phyloP scores from a whole-genome alignment of 1,140 invertebrate genomes.

The Drosophila busckii region DNA sequence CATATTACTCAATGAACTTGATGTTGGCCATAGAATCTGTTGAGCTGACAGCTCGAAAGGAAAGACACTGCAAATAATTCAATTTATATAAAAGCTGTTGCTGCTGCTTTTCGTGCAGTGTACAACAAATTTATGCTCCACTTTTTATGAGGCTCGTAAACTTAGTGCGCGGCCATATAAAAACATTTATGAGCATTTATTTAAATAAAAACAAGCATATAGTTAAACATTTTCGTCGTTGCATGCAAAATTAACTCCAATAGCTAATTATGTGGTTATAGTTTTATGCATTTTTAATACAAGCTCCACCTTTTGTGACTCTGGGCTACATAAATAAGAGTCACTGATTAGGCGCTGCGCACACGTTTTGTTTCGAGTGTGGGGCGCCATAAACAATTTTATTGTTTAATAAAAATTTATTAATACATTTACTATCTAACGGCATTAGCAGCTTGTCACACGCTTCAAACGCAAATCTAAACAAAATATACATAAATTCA shows the following conservation, averaged over 20 bases:
- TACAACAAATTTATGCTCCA: slow-evolving; percentile 53
- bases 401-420: slow-evolving; percentile 69
- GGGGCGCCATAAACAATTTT: slow-evolving; percentile 52
- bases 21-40: slow-evolving; percentile 47
- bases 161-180: slow-evolving; percentile 54
- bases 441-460: slow-evolving; percentile 43
- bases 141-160: slow-evolving; percentile 64
- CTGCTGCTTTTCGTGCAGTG: no score
- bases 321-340: slow-evolving; percentile 58
- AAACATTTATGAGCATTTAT: slow-evolving; percentile 73
- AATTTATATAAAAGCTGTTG: no score
- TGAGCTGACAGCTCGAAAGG: slow-evolving; percentile 21
- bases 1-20: slow-evolving; percentile 56
- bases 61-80: background rate
- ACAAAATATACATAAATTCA: slow-evolving; percentile 26
- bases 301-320: slow-evolving; percentile 5
- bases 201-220: slow-evolving; percentile 74
- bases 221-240: slow-evolving; percentile 55
- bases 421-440: slow-evolving; percentile 58
- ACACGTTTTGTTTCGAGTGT: slow-evolving; percentile 48
- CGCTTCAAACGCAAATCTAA: slow-evolving; percentile 52
- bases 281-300: slow-evolving; percentile 76
- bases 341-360: slow-evolving; percentile 51
- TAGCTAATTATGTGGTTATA: slow-evolving; percentile 76
- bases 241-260: slow-evolving; percentile 70